A percentile compares a stretch with the other conserved stretches of the same genome.
phyloP scores from a whole-genome alignment of 2,888 invertebrate genomes.

The Macropis europaea region DNA sequence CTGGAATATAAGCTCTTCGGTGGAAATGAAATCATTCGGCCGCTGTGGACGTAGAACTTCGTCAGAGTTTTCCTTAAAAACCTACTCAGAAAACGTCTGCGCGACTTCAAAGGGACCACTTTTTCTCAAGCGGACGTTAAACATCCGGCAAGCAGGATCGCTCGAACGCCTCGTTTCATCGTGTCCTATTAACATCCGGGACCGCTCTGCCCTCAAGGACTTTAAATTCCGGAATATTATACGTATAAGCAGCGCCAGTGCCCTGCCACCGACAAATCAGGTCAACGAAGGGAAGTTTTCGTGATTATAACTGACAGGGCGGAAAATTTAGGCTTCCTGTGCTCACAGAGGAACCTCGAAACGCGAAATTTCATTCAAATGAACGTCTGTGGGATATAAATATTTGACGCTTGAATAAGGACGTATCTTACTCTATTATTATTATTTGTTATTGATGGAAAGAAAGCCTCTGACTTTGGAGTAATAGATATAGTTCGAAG shows the following conservation, averaged over 20 bases:
- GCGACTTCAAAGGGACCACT: conserved; percentile 1
- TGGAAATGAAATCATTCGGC: no score
- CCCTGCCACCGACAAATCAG: neutral
- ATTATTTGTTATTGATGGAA: no score
- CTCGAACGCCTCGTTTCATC: conserved; percentile 2
- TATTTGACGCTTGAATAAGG: no score
- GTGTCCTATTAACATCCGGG: neutral
- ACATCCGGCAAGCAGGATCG: conserved; percentile 1
- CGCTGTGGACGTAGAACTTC: no score
- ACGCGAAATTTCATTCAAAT: no score
- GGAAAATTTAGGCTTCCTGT: no score
- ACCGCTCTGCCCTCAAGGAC: neutral
- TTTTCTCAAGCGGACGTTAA: conserved; percentile 8
- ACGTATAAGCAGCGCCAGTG: neutral
- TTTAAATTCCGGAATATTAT: neutral
- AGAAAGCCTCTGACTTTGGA: no score
- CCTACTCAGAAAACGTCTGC: neutral
- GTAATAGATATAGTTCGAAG: no score
- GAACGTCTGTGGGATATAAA: no score
- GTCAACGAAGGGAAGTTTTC: neutral
- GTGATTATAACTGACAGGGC: neutral
- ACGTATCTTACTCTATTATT: no score
- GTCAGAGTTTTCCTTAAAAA: neutral
- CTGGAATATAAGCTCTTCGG: no score
- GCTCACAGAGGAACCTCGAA: no score